Base-by-base conservation (phyloP, 1,140 invertebrate species). In the Ceratosolen fusciceps region DNA sequence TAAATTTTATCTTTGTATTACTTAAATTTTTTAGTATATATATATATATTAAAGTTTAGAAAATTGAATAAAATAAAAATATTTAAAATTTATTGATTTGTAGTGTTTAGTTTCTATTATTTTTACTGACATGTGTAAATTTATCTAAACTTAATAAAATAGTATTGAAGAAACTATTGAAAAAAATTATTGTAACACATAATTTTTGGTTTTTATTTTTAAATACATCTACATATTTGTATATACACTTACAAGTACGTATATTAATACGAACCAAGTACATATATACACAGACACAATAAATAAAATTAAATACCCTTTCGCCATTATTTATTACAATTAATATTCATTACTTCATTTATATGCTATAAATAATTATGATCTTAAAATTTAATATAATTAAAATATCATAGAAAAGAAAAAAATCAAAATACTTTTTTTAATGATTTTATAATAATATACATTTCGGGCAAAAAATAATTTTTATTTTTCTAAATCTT, bases 281-380 rank as follows among this genome's bases (percentile, higher is more conserved):
- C 85, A 88, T 90, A 89, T 89, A 83, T 90, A 89, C 88, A 90
- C 87, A 88, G 83, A 88, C 87, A 84, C 84, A 86, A 86, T 88
- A 83, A 89, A 88, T 84, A 88, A 74, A 89, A 86, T 86, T 86
- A 85, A 75, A 43, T 74, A 74, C 26, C 34, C 34, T 79, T 62
- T 67, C 26, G 77, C n/a, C n/a, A 47, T 65, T 21, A 67, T 39
- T 1, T 12, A 43, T 67, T n/a, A 19, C 16, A 39, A 43, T 43
- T 43, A n/a, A n/a, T n/a, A n/a, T n/a, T n/a, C n/a, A n/a, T n/a
- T n/a, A n/a, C n/a, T n/a, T n/a, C n/a, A n/a, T n/a, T n/a, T n/a
- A n/a, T n/a, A n/a, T n/a, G n/a, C n/a, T n/a, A n/a, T n/a, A n/a
- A n/a, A n/a, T n/a, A n/a, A n/a, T n/a, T n/a, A n/a, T n/a, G n/a